Evolutionary conservation across 2,797 vertebrate genomes (phyloP).

Genomic region (Macropodus opercularis): DNA sequence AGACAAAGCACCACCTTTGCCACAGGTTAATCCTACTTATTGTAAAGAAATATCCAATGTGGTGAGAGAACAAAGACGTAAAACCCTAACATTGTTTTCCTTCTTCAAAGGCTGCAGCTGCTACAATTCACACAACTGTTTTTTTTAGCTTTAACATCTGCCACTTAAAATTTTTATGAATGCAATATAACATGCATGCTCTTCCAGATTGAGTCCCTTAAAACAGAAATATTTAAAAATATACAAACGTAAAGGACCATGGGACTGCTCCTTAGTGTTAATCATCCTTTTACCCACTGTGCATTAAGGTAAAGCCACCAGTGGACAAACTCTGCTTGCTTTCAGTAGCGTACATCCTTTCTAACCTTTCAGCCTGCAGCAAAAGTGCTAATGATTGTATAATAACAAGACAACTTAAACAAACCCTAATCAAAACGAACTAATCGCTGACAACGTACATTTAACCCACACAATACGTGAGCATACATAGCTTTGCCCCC

Average conservation of each 20-base stretch:
- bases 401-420: constrained; percentile 42
- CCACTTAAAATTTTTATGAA: constrained; percentile 24
- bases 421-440: constrained; percentile 35
- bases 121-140: constrained; percentile 15
- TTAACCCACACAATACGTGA: constrained; percentile 3
- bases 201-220: constrained; percentile 27
- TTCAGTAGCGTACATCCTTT: constrained; percentile 50
- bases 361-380: constrained; percentile 34
- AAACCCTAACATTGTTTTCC: not conserved
- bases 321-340: constrained; percentile 23
- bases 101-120: constrained; percentile 9
- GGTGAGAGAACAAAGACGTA: constrained; percentile 18
- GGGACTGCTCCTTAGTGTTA: constrained; percentile 11
- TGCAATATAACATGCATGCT: constrained; percentile 59
- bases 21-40: constrained; percentile 24
- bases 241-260: constrained; percentile 43
- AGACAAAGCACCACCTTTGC: constrained; percentile 23
- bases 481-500: not conserved
- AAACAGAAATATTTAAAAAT: constrained; percentile 50
- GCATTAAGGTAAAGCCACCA: constrained; percentile 24
- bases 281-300: constrained; percentile 19
- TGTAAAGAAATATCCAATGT: constrained; percentile 31
- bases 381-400: constrained; percentile 61
- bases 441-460: constrained; percentile 37
- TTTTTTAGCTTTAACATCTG: constrained; percentile 8